Percentiles rank a stretch among this genome's conserved stretches.
Evolutionary conservation across 2,888 invertebrate genomes (phyloP).

Genomic region (Nephrotoma flavescens): DNA sequence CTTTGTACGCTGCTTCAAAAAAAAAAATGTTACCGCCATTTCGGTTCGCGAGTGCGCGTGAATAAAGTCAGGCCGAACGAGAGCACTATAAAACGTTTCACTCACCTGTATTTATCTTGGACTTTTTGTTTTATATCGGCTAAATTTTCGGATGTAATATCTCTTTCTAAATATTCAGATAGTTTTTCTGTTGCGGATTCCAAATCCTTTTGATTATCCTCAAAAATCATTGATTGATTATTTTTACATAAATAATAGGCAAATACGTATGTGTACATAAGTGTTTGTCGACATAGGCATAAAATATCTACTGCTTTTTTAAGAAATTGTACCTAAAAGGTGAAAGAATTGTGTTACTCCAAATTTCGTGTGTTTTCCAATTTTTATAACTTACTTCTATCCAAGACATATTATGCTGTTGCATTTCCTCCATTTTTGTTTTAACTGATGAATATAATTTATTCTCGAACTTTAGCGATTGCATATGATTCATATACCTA

Average conservation of each 20-base stretch:
- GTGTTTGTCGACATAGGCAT: conserved; percentile 91
- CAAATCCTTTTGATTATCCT: conserved; percentile 96
- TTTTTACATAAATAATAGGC: conserved; percentile 96
- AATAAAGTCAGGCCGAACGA: neutral
- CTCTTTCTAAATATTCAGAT: conserved; percentile 94
- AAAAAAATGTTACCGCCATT: neutral
- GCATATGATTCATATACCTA: conserved; percentile 99
- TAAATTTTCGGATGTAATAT: conserved; percentile 93
- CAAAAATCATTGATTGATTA: conserved; percentile 97
- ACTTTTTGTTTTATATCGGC: conserved; percentile 98
- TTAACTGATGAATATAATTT: conserved; percentile 92
- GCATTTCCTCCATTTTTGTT: conserved; percentile 99
- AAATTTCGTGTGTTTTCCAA: neutral
- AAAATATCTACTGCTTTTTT: conserved; percentile 94
- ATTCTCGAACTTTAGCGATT: conserved; percentile 92
- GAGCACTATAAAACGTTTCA: neutral
- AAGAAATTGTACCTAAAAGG: conserved; percentile 78
- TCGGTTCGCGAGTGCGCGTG: too few species aligned
- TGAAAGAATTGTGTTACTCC: neutral
- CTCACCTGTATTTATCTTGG: conserved; percentile 89
- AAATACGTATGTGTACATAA: conserved; percentile 99
- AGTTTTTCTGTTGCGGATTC: conserved; percentile 95
- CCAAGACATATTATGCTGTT: conserved; percentile 99
- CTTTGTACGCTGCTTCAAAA: neutral
- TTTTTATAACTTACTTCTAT: conserved; percentile 55